Conservation (phyloP, 1,140 invertebrate genomes). For the Neocloeon triangulifer region DNA sequence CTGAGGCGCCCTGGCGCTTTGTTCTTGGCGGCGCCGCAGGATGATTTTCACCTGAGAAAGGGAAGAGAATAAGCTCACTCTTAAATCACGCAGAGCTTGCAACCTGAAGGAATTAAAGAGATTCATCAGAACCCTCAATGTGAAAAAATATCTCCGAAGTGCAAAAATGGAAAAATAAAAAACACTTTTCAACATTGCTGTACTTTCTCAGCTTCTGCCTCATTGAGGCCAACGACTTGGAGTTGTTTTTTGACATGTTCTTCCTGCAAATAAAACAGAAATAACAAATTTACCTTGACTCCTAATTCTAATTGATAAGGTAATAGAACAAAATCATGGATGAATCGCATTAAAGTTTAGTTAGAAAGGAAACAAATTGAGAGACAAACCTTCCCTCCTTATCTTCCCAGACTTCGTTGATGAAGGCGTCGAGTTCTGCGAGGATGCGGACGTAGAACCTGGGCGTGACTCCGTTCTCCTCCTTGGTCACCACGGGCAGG, state of each 20-base stretch:
- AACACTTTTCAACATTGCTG: constrained; percentile 76
- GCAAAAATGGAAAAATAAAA: too few relatives aligned
- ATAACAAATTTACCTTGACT: too few relatives aligned
- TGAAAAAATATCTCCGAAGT: too few relatives aligned
- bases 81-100: too few relatives aligned
- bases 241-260: constrained; percentile 70
- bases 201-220: constrained; percentile 93
- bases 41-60: too few relatives aligned
- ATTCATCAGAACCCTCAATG: too few relatives aligned
- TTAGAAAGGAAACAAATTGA: too few relatives aligned
- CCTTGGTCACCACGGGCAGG: constrained; percentile 72
- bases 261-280: constrained; percentile 24
- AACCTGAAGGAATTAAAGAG: too few relatives aligned
- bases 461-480: constrained; percentile 76
- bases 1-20: too few relatives aligned
- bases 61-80: too few relatives aligned
- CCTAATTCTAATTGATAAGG: too few relatives aligned
- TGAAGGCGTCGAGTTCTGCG: constrained; percentile 88
- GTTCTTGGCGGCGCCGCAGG: constrained; percentile 16
- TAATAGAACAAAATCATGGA: constrained; percentile 4
- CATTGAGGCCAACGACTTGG: constrained; percentile 79
- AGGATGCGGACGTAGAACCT: constrained; percentile 76
- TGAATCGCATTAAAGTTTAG: too few relatives aligned
- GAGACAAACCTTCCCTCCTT: constrained; percentile 39
- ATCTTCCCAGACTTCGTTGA: constrained; percentile 74